Percentiles rank a stretch among this genome's conserved stretches.
These are phyloP conservation scores for Xestia ashworthii DNA, from an alignment of 2,888 invertebrate species.

Conservation along the genomic window DNA sequence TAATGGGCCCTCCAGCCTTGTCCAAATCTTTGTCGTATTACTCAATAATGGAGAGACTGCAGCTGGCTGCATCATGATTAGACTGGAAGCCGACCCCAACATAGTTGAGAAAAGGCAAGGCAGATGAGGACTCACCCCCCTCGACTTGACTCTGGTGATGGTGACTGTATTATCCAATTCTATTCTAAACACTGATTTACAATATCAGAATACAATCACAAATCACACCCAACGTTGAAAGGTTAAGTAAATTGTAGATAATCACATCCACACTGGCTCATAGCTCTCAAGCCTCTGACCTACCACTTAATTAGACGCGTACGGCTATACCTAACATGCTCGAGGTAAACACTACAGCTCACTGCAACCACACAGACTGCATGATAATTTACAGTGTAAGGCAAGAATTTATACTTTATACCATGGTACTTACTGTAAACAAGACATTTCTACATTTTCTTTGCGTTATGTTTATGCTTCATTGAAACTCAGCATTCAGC, in stretches of 20 bases:
- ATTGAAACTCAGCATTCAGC: not conserved
- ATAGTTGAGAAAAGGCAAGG: not conserved
- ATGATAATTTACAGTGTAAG: slow-evolving; percentile 6
- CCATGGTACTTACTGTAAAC: not conserved
- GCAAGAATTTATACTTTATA: not conserved
- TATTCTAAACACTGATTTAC: too few relatives aligned
- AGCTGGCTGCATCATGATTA: not conserved
- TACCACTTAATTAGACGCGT: slow-evolving; percentile 25
- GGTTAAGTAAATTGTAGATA: not conserved
- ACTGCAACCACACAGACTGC: slow-evolving; percentile 12
- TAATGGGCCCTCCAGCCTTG: not conserved
- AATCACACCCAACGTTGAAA: not conserved
- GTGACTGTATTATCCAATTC: not conserved
- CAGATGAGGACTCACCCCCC: too few relatives aligned
- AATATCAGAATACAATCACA: not conserved
- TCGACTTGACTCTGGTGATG: too few relatives aligned
- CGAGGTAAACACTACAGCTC: slow-evolving; percentile 7
- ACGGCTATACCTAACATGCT: not conserved
- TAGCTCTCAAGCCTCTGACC: not conserved
- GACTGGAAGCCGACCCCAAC: not conserved
- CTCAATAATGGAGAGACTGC: too few relatives aligned
- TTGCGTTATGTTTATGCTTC: not conserved
- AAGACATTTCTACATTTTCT: not conserved
- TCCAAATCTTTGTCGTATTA: not conserved
- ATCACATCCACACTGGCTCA: not conserved